Evolutionary conservation across 2,113 vertebrate genomes (phyloP), one percentile per base, ranked within the genome.

Genomic region (Perccottus glenii): DNA sequence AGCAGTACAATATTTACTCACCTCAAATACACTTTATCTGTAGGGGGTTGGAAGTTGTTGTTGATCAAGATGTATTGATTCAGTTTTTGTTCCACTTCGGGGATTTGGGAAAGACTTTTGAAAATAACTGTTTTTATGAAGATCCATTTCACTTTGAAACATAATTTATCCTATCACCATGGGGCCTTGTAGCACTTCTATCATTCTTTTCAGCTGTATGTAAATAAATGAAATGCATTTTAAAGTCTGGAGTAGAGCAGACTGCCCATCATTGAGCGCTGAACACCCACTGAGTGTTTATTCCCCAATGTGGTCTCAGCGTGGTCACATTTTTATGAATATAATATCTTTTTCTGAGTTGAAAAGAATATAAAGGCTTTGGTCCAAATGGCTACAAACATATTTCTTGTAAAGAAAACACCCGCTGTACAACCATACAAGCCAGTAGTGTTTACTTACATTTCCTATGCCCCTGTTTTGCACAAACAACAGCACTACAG

Each of bases 1-100:
- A 47, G 57, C 77, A 62, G n/a, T 15, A 57, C 52, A 78, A 60
- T 60, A 80, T 77, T 71, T 76, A 64, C 46, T 65, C 47, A 76
- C 38, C 12, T 60, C 10, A 36, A 59, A 35, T 40, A 9, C 52
- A 27, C 16, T 2, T 4, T n/a, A 16, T 63, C 73, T 65, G 60
- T 65, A 59, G 60, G 74, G 62, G 48, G 42, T 38, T 60, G 11
- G 48, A 62, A 76, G 66, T 27, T 33, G 53, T 57, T 71, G 60
- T 70, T 84, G 76, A 82, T 71, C 68, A 67, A 53, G 38, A 32
- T 7, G 0, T 62, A 82, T 79, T 65, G 75, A 82, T 83, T 68
- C 16, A 32, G 9, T 55, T 44, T 8, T 52, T 27, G 40, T 49
- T 16, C 14, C 15, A 40, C 56, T 61, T 42, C 19, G 64, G 64